Base-by-base conservation (phyloP, 2,888 invertebrate species). In the Brachyptera risi region DNA sequence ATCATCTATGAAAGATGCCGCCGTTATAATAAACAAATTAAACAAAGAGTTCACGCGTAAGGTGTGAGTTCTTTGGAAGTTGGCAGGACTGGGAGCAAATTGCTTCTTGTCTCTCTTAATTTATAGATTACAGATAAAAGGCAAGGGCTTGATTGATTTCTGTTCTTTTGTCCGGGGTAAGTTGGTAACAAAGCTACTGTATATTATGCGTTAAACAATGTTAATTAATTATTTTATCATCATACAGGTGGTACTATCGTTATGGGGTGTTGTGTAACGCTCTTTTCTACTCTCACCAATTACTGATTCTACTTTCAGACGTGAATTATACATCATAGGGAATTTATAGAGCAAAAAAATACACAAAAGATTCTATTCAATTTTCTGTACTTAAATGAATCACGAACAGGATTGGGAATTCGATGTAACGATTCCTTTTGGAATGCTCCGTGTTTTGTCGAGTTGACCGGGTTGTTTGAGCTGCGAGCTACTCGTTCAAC, bases 101-200 rank as follows among this genome's bases (percentile, higher is more conserved):
- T 54, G 54, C 54, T 54, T 54, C 54, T 54, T 54, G 54, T 54
- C 54, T 54, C 37, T 19, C 13, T 35, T 54, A 35, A 54, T 54
- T 54, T 37, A 54, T 54, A 54, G 54, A 54, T 54, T 54, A 54
- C 54, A 37, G 54, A 54, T 54, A 54, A 21, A 19, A 27, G 23
- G 19, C 24, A 47, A 37, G 4, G 38, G 19, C 24, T 19, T 54
- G 54, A 54, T 54, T 54, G 54, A 54, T 54, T 54, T 47, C 23
- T 2, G n/a, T 42, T 49, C 31, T n/a, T 37, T 11, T 54, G 17
- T 3, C 19, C 21, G 21, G 35, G 23, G 19, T 23, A 7, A 15
- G 54, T 35, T 54, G 35, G 31, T 54, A 54, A 54, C 54, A 54
- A 54, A 35, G 54, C 54, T 54, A 54, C 54, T 37, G 54, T 54